Base-by-base conservation (phyloP, 2,797 vertebrate genomes). In the Epinephelus awoara region DNA sequence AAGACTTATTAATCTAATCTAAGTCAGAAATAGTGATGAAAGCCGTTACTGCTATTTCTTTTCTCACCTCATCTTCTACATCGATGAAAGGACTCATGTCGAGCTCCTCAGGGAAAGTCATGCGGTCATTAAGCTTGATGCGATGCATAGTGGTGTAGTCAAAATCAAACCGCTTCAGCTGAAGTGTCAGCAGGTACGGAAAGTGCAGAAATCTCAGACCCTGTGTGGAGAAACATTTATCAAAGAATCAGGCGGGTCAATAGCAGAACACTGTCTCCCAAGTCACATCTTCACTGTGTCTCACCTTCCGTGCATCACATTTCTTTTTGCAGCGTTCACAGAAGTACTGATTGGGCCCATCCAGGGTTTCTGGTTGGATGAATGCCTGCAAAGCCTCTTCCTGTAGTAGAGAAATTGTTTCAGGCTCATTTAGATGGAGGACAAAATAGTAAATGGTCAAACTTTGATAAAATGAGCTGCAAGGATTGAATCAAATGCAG, bases 81-180 rank as follows among this genome's bases (percentile, higher is more conserved):
- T 99, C 98, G 64, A 99, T 99, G 92, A 99, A 99, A 49, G 98
- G 96, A 90, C 97, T 97, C 98, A 99, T 99, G 92, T 99, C 98
- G 49, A 99, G 91, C 90, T 99, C 98, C 58, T 99, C 98, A 0
- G 98, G 98, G 94, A 99, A 99, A 77, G 97, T 97, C 98, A 99
- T 99, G 84, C 98, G 96, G 89, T 99, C 98, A 38, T 99, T 99
- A 66, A 99, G 94, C 88, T 99, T 99, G 92, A 99, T 99, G 85
- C 98, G 97, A 91, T 99, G 98, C 98, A 99, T 99, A 85, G 98
- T 99, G 93, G 97, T 99, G 91, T 99, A 99, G 95, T 99, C 98
- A 44, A 99, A 99, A 93, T 99, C 98, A 92, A 99, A 99, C 2
- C 98, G 96, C 94, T 99, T 99, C 88, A 99, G 94, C 90, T 99